These are phyloP conservation scores for Rhinoderma darwinii DNA, from an alignment of 2,113 vertebrate species.

Conservation along the genomic window DNA sequence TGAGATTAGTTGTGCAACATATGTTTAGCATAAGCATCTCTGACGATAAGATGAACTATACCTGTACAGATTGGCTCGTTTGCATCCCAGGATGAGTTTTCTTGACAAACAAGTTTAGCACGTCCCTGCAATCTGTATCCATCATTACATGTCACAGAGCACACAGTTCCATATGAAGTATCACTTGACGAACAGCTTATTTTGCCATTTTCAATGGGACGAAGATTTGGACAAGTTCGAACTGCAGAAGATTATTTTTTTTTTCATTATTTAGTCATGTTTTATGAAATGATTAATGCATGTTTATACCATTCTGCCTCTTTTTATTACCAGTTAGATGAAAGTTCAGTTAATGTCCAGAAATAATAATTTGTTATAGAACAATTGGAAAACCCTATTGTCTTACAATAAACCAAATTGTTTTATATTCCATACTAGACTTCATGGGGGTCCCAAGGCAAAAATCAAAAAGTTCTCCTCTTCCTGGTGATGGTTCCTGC, in stretches of 20 bases:
- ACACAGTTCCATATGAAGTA: slow-evolving; percentile 78
- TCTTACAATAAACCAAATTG: too few relatives aligned
- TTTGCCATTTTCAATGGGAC: slow-evolving; percentile 76
- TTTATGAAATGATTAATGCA: not conserved
- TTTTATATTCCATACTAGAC: too few relatives aligned
- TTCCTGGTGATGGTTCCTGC: too few relatives aligned
- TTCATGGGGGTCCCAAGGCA: too few relatives aligned
- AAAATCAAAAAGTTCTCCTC: too few relatives aligned
- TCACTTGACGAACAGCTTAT: slow-evolving; percentile 81
- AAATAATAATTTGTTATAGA: not conserved
- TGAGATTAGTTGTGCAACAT: not conserved
- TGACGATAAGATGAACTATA: slow-evolving; percentile 71
- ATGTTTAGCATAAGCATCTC: not conserved
- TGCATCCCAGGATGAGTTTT: slow-evolving; percentile 87
- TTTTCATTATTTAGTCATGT: too few relatives aligned
- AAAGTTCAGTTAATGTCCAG: not conserved
- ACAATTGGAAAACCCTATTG: too few relatives aligned
- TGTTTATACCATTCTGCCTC: too few relatives aligned
- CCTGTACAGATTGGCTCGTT: slow-evolving; percentile 89
- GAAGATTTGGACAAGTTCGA: slow-evolving; percentile 83
- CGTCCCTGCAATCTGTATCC: slow-evolving; percentile 87
- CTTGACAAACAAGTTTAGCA: slow-evolving; percentile 83
- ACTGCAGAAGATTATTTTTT: slow-evolving; percentile 70
- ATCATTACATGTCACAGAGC: slow-evolving; percentile 82
- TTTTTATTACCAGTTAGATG: not conserved